Conservation (phyloP, 2,888 invertebrate genomes). For the Eristalis intricaria region DNA sequence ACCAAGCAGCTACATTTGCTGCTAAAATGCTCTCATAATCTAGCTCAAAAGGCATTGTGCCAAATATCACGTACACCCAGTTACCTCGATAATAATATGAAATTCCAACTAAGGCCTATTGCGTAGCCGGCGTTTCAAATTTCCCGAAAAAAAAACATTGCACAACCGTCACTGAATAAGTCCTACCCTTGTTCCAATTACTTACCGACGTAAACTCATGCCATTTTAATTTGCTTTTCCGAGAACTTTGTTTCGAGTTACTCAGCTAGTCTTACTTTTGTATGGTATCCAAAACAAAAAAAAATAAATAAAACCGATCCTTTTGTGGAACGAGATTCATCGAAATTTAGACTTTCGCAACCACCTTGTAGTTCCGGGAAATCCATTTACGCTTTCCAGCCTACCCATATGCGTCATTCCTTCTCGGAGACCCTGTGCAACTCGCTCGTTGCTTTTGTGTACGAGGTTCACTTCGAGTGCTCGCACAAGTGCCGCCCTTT, state of each 20-base stretch:
- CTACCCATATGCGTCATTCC: neutral
- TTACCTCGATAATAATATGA: neutral
- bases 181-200: neutral
- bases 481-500: neutral
- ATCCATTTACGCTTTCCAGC: neutral
- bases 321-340: too few relatives aligned
- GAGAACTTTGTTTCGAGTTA: neutral
- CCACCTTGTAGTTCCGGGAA: neutral
- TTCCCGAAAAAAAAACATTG: neutral
- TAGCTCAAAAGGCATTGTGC: neutral
- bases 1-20: too few relatives aligned
- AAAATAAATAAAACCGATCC: neutral
- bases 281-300: neutral
- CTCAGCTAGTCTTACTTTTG: neutral
- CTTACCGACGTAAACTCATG: neutral
- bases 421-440: too few relatives aligned
- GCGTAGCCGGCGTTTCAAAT: neutral
- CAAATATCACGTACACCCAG: neutral
- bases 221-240: neutral
- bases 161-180: neutral
- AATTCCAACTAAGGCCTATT: neutral
- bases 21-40: too few relatives aligned
- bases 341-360: neutral
- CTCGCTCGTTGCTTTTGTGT: too few relatives aligned
- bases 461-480: too few relatives aligned